Evolutionary conservation across 2,888 invertebrate species (phyloP).

Genomic region (Leptarthrus brevirostris): DNA sequence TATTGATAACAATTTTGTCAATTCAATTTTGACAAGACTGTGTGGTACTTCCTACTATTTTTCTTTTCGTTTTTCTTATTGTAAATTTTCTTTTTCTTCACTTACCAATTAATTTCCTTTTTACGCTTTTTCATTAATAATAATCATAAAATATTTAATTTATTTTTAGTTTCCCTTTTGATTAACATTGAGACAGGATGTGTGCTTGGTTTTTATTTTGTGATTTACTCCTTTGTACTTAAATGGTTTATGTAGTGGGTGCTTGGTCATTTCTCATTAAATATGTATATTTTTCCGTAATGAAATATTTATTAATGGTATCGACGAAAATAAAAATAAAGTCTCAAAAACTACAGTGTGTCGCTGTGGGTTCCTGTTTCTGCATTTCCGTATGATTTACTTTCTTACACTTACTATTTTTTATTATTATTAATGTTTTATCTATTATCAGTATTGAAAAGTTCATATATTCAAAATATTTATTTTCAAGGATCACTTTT

Average conservation of each 20-base stretch:
- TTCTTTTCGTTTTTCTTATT: constrained; percentile 19
- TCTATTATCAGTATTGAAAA: too few relatives aligned
- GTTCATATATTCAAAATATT: too few relatives aligned
- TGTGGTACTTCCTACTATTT: constrained; percentile 8
- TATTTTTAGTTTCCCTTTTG: constrained; percentile 32
- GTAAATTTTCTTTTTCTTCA: constrained; percentile 21
- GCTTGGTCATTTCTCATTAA: constrained; percentile 5
- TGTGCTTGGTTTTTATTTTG: constrained; percentile 28
- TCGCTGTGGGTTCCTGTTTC: too few relatives aligned
- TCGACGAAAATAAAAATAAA: background rate
- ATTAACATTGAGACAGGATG: constrained; percentile 39
- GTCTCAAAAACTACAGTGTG: too few relatives aligned
- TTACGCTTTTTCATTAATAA: constrained; percentile 18
- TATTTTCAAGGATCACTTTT: too few relatives aligned
- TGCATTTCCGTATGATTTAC: too few relatives aligned
- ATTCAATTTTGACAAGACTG: background rate
- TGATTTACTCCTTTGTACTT: constrained; percentile 15
- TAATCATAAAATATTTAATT: constrained; percentile 22
- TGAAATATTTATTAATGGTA: background rate
- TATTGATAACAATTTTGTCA: constrained; percentile 51
- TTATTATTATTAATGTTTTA: too few relatives aligned
- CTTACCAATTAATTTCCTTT: background rate
- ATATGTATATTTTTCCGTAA: background rate
- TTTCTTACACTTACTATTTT: too few relatives aligned
- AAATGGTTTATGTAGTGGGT: constrained; percentile 17